Conservation (phyloP, 2,797 vertebrate genomes). For the Cirrhinus mrigala region DNA sequence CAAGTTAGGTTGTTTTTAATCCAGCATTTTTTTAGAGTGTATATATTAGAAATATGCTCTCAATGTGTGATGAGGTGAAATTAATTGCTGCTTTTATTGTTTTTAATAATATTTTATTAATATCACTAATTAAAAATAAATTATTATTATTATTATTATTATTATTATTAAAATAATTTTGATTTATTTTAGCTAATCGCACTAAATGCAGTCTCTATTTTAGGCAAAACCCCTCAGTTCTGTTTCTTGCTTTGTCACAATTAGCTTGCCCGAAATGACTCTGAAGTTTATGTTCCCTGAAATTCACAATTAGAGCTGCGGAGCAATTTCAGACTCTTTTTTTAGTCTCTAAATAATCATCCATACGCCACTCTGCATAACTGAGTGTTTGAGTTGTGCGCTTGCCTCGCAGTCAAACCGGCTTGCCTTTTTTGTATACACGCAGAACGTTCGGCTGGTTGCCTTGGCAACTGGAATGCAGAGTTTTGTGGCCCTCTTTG, state of each 20-base stretch:
- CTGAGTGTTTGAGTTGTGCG: slow-evolving; percentile 31
- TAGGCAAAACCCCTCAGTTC: slow-evolving; percentile 39
- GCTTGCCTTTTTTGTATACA: slow-evolving; percentile 48
- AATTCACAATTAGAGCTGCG: slow-evolving; percentile 58
- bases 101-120: neutral
- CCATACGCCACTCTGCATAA: slow-evolving; percentile 14
- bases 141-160: too few relatives aligned
- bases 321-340: slow-evolving; percentile 17
- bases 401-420: slow-evolving; percentile 54
- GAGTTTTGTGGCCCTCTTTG: slow-evolving; percentile 59
- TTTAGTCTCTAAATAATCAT: slow-evolving; percentile 32
- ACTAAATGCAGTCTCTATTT: slow-evolving; percentile 31
- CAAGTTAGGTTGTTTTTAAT: too few relatives aligned
- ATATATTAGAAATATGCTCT: neutral
- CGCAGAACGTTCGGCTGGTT: slow-evolving; percentile 50
- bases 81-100: neutral
- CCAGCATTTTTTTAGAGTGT: too few relatives aligned
- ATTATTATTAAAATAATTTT: neutral
- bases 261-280: slow-evolving; percentile 53
- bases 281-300: slow-evolving; percentile 53
- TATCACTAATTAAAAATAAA: neutral
- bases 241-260: slow-evolving; percentile 54
- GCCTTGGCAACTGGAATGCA: slow-evolving; percentile 61
- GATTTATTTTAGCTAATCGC: slow-evolving; percentile 25
- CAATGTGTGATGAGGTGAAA: neutral